phyloP scores from a whole-genome alignment of 2,888 invertebrate genomes.

The Melikaiella ostensackeni region DNA sequence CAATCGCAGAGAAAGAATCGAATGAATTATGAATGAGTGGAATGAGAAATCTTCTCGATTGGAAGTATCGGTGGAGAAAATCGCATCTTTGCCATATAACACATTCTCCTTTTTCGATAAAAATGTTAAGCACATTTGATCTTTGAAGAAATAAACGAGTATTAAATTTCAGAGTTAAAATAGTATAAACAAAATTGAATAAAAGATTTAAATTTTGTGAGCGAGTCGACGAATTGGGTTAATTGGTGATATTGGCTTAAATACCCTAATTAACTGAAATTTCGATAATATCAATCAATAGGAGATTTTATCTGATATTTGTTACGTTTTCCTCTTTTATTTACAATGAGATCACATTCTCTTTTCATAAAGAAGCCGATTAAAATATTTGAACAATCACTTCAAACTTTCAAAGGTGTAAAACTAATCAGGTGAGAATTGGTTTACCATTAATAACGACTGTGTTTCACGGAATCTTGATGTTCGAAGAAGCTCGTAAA shows the following conservation, averaged over 20 bases:
- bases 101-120: not conserved
- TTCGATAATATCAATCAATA: not conserved
- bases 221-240: too few species aligned
- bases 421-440: not conserved
- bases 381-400: not conserved
- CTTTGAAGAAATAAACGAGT: not conserved
- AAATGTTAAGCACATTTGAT: slow-evolving; percentile 13
- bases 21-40: slow-evolving; percentile 57
- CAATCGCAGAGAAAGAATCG: slow-evolving; percentile 45
- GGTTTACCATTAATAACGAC: not conserved
- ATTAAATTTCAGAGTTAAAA: not conserved
- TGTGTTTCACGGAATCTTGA: not conserved
- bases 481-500: not conserved
- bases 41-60: slow-evolving; percentile 51
- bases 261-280: not conserved
- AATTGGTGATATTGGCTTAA: too few species aligned
- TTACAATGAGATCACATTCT: too few species aligned
- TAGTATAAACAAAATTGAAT: not conserved
- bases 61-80: slow-evolving; percentile 48
- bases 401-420: not conserved
- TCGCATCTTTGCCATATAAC: slow-evolving; percentile 8
- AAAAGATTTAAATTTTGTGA: too few species aligned
- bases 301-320: not conserved
- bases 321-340: too few species aligned
- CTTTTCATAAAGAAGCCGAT: too few species aligned